Evolutionary conservation across 1,140 invertebrate species (phyloP), one percentile per base, ranked within the genome.

Genomic region (Cotesia glomerata): DNA sequence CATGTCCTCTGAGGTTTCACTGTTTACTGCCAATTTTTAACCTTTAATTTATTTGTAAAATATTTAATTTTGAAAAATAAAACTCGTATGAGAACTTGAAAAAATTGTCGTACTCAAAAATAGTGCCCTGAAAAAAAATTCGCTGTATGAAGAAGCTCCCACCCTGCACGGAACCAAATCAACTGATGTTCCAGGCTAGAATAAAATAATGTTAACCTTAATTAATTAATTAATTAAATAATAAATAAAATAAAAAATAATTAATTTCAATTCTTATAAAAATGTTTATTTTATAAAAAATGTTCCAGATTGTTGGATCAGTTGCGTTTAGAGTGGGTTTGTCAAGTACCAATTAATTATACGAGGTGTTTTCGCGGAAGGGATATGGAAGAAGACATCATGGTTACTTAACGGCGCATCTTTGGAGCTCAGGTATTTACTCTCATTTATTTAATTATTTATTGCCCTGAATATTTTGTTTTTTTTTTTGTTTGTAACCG

Each of bases 141-240:
- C 65, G 56, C 69, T 70, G 75, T 61, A 78, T 74, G 65, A 72
- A 74, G 78, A 77, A 75, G 77, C 79, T 81, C 75, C 79, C 78
- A 83, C 84, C 84, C 84, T 86, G 86, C 81, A 86, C 86, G 86
- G 83, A 87, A 87, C 86, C 86, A 87, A 87, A 87, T 87, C 86
- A 87, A 85, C 85, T 82, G 77, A 81, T 78, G 76, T 72, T 74
- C 74, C 77, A 77, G 73, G 74, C 72, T 75, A 72, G 26, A 73
- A 73, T 62, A 32, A 58, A 34, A 16, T 34, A 61, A 13, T 65
- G 49, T 58, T 45, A 45, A 71, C 32, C 51, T 63, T 49, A 45
- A 13, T 69, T 59, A 59, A 13, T 8, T 51, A 14, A 59, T 51
- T 62, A 39, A 26, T 26, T 26, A 32, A 39, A 65, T 58, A 59